Evolutionary conservation across 2,888 invertebrate genomes (phyloP).

Genomic region (Eretmocerus hayati): DNA sequence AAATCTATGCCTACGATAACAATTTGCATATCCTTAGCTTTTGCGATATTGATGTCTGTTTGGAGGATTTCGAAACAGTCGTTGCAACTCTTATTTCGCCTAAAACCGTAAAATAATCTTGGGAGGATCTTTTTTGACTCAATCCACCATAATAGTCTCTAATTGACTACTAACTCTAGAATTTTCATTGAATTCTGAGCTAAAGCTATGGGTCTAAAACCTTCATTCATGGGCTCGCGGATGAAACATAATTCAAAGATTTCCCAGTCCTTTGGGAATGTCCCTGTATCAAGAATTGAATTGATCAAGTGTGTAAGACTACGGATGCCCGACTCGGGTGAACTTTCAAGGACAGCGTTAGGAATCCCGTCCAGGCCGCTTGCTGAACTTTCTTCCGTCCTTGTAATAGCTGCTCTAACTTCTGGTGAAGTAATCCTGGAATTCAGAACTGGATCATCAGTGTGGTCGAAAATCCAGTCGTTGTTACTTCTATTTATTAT

Average conservation of each 20-base stretch:
- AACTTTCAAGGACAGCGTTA: neutral
- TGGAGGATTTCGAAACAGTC: neutral
- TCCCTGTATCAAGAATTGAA: neutral
- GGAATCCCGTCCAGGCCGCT: neutral
- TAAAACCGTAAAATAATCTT: neutral
- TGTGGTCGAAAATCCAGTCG: neutral
- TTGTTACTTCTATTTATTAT: too few species aligned
- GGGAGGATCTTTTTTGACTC: neutral
- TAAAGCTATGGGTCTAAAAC: neutral
- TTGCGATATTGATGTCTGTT: neutral
- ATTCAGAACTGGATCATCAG: neutral
- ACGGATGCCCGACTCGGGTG: neutral
- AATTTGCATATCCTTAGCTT: neutral
- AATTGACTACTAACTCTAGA: neutral
- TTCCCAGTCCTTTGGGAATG: neutral
- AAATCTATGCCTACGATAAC: neutral
- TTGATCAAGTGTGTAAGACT: neutral
- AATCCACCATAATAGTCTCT: neutral
- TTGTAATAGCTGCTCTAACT: neutral
- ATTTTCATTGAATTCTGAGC: neutral
- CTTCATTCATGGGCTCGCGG: neutral
- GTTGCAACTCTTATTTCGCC: neutral
- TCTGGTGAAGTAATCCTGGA: too few species aligned
- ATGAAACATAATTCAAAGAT: neutral
- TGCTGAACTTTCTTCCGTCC: neutral